Evolutionary conservation across 2,113 vertebrate genomes (phyloP), one percentile per base, ranked within the genome.

Genomic region (Tylochromis polylepis): DNA sequence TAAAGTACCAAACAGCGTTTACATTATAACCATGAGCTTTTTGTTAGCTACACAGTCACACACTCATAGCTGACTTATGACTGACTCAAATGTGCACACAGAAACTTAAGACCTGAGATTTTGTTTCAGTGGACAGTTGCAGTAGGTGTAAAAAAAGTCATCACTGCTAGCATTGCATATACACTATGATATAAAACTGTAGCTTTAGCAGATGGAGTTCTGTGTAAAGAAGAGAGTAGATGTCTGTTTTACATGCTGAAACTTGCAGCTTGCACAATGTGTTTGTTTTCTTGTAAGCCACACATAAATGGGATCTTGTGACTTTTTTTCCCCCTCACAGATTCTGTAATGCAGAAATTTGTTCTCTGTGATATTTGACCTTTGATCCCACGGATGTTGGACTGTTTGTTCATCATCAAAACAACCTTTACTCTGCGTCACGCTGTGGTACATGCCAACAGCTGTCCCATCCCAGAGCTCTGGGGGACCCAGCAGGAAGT

Each of bases 351-450:
- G 75, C 59, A 80, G 16, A 27, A 2, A 14, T 83, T 14, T 18
- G 5, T 14, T 67, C 6, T 4, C 41, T 29, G 79, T 62, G 79
- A 49, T 29, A 57, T 79, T 57, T 88, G 49, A 91, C 89, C 88
- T 92, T 91, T 92, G 86, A 84, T 83, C 87, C 3, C 0, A 0
- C 24, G 16, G 29, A 14, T 51, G 46, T 51, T 31, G 58, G 3
- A 56, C 36, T 70, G 31, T 91, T 80, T 87, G 75, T 85, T 86
- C 83, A 75, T 79, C 58, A 27, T 90, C 38, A 43, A 8, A 60
- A 36, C 84, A 86, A 88, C 82, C 81, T 93, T 92, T 89, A 87
- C 49, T 78, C 79, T 18, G 67, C 22, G 31, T 75, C 49, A 65
- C 20, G 81, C 11, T 38, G 60, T 3, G n/a, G 22, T 46, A 38